Conservation (phyloP, 2,797 vertebrate species). For the Rousettus madagascariensis region DNA sequence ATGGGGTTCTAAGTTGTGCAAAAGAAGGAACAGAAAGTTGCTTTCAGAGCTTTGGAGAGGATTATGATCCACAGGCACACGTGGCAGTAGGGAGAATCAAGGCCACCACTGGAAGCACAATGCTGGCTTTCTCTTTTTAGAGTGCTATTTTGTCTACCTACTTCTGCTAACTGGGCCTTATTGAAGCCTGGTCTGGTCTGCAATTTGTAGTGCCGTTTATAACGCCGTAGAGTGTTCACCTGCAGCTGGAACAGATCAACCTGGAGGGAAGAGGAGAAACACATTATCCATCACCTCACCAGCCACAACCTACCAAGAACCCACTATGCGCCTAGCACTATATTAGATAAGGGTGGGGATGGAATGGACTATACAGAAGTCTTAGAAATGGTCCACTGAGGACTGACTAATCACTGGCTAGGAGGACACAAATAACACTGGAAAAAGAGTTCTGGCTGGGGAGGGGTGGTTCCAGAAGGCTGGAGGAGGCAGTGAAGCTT, state of each 20-base stretch:
- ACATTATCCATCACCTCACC: not conserved
- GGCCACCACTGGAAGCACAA: not conserved
- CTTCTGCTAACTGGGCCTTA: constrained; percentile 98
- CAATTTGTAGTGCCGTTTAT: constrained; percentile 98
- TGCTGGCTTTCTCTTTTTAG: not conserved
- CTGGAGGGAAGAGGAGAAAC: constrained; percentile 83
- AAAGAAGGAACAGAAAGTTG: not conserved
- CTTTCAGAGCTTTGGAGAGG: not conserved
- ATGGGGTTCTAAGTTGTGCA: not conserved
- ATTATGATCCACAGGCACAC: not conserved
- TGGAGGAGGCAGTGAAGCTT: not conserved
- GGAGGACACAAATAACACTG: not conserved
- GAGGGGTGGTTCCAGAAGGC: not conserved
- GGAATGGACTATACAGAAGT: not conserved
- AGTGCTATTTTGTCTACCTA: constrained; percentile 74
- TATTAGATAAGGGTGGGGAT: not conserved
- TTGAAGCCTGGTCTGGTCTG: constrained; percentile 98
- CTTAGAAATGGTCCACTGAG: not conserved
- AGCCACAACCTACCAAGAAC: not conserved
- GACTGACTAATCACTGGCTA: not conserved
- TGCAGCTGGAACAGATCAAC: constrained; percentile 99
- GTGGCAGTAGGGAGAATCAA: not conserved
- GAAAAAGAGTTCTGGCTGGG: not conserved
- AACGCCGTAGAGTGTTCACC: constrained; percentile 97
- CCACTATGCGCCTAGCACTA: constrained; percentile 1